Evolutionary conservation across 2,113 vertebrate genomes (phyloP), one percentile per base, ranked within the genome.

Genomic region (Lophotis ruficrista): DNA sequence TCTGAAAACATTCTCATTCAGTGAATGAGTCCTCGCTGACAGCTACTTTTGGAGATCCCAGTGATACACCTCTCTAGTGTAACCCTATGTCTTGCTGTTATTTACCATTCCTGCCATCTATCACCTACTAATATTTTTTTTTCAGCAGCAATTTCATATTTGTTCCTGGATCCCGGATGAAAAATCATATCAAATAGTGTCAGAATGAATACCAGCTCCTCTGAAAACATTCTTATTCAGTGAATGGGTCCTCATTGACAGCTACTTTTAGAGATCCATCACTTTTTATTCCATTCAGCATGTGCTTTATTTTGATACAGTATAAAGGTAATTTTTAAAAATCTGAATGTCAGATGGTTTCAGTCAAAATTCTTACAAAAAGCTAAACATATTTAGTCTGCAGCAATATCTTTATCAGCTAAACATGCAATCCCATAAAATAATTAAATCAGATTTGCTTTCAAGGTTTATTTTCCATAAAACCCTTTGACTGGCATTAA

Each of bases 391-490:
- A 80, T 33, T 70, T n/a, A 58, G 12, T 37, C 78, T 93, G 14
- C 25, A 81, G 41, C 1, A 2, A 12, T 51, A 37, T 65, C 41
- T 95, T 50, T 58, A 73, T 23, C 47, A 73, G 23, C 9, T 78
- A 84, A 81, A 91, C 31, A 71, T n/a, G 5, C 50, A 78, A 62
- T n/a, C 3, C 15, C 19, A 54, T 53, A 16, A 60, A 87, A 90
- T 11, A 87, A 91, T 37, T 45, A 85, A 72, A 58, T 48, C 54
- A 31, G 1, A 2, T 73, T 84, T 91, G 31, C 41, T 78, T 51
- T 58, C 31, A 89, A 84, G 41, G 14, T 89, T 89, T 89, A 51
- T 93, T 89, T 84, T 82, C 68, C 64, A 84, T 66, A 78, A 91
- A 75, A 23, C 2, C 20, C 51, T 93, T 62, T 80, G 47, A 47